Base-by-base conservation (phyloP, 2,888 invertebrate species). In the Epinotia demarniana region DNA sequence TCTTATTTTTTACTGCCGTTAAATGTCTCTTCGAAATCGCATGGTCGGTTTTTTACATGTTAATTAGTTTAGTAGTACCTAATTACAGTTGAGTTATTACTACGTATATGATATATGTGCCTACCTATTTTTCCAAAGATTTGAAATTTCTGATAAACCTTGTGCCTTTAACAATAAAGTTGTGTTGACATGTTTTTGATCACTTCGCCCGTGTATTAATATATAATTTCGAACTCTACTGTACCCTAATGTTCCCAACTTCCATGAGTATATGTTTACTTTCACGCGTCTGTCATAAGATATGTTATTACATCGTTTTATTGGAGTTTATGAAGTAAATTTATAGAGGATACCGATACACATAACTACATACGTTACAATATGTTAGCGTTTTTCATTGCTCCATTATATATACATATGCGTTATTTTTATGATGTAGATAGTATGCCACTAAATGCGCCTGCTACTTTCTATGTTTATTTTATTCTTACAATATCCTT, bases 1-100 rank as follows among this genome's bases (percentile, higher is more conserved):
- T n/a, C 19, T 23, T n/a, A 57, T 18, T 64, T 72, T 64, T 72
- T 46, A 46, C 58, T 68, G 43, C 68, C 58, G 19, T 23, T 13
- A 16, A 39, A 58, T 68, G 19, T 33, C 11, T 67, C 3, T 43
- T 58, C 58, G 58, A 58, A 68, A 68, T 58, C 39, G 39, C 12
- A 57, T 67, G 39, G n/a, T 23, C 18, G 33, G 43, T 19, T 19
- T 68, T 68, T n/a, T 53, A 53, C 53, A n/a, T 53, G n/a, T 8
- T n/a, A 39, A 39, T 39, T 33, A 33, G 6, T 33, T 33, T 33
- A 33, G 33, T 33, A 1, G 6, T 2, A 23, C 23, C 1, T 33
- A 33, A 33, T 33, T 33, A 6, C 39, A 39, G 9, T 39, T 39
- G 39, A 39, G 39, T 9, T 39, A 9, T 9, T 39, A 39, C 23